Conservation (phyloP, 2,113 vertebrate species). For the Oncorhynchus mykiss region DNA sequence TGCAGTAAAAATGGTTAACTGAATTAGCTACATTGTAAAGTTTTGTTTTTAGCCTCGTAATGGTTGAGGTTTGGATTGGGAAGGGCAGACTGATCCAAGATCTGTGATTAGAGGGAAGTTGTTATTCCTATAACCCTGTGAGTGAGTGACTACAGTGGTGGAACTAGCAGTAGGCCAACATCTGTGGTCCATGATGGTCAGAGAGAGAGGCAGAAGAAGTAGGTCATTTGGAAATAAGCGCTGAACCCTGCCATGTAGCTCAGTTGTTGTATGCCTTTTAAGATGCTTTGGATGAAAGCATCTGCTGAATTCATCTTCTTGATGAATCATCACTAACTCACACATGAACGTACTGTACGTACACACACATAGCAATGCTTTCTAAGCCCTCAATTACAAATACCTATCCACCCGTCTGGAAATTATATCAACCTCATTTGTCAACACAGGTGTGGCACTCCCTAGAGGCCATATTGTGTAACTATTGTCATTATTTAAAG, state of each 20-base stretch:
- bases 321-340: conserved; percentile 9
- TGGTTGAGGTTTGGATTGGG: not conserved
- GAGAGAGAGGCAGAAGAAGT: conserved; percentile 35
- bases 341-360: conserved; percentile 21
- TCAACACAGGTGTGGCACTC: conserved; percentile 34
- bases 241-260: conserved; percentile 12
- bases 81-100: not conserved
- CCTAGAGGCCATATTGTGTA: conserved; percentile 36
- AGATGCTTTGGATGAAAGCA: too few relatives aligned
- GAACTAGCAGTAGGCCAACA: too few relatives aligned
- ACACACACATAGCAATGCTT: not conserved
- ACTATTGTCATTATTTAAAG: not conserved
- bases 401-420: not conserved
- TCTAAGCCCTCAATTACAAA: not conserved
- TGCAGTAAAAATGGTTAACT: too few relatives aligned
- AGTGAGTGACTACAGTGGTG: not conserved
- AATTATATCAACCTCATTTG: not conserved
- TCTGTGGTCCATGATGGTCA: conserved; percentile 6
- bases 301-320: too few relatives aligned
- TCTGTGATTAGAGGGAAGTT: not conserved
- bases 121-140: conserved; percentile 36
- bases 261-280: too few relatives aligned
- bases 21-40: conserved; percentile 19
- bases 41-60: conserved; percentile 18
- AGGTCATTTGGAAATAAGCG: conserved; percentile 47